Conservation (phyloP, 2,888 invertebrate genomes). For the Lucinisca nassula region DNA sequence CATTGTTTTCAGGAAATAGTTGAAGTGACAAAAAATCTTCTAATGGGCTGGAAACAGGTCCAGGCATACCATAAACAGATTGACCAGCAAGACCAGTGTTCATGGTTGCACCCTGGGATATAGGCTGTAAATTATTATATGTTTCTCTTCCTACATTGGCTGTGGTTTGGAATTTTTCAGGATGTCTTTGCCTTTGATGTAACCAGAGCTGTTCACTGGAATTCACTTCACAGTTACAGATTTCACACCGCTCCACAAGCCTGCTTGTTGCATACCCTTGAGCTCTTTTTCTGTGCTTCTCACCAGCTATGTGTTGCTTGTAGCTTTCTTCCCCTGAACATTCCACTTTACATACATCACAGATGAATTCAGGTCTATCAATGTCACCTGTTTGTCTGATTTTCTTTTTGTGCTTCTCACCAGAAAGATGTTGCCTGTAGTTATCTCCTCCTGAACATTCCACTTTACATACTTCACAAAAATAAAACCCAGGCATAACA, state of each 20-base stretch:
- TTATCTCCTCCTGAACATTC: slow-evolving; percentile 76
- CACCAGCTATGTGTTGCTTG: slow-evolving; percentile 76
- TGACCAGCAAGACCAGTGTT: neutral
- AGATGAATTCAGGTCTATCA: slow-evolving; percentile 17
- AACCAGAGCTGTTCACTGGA: slow-evolving; percentile 34
- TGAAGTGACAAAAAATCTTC: slow-evolving; percentile 45
- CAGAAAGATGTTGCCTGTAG: slow-evolving; percentile 77
- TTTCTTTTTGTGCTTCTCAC: slow-evolving; percentile 74
- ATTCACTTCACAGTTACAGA: slow-evolving; percentile 27
- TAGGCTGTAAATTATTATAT: neutral
- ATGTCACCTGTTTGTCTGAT: too few species aligned
- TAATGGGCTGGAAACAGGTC: neutral
- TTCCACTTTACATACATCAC: slow-evolving; percentile 75
- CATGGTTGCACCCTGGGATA: neutral
- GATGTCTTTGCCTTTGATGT: slow-evolving; percentile 5
- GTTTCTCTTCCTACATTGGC: neutral
- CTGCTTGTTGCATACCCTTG: neutral
- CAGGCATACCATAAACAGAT: neutral
- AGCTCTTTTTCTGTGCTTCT: slow-evolving; percentile 71
- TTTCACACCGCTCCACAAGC: neutral
- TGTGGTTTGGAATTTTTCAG: neutral
- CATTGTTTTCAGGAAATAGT: slow-evolving; percentile 40
- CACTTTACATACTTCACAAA: slow-evolving; percentile 77
- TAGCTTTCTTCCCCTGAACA: slow-evolving; percentile 79
- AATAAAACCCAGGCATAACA: slow-evolving; percentile 47